Evolutionary conservation across 92 coral and sea anemone genomes (phyloP), one percentile per base, ranked within the genome.

Genomic region (Scolanthus callimorphus): DNA sequence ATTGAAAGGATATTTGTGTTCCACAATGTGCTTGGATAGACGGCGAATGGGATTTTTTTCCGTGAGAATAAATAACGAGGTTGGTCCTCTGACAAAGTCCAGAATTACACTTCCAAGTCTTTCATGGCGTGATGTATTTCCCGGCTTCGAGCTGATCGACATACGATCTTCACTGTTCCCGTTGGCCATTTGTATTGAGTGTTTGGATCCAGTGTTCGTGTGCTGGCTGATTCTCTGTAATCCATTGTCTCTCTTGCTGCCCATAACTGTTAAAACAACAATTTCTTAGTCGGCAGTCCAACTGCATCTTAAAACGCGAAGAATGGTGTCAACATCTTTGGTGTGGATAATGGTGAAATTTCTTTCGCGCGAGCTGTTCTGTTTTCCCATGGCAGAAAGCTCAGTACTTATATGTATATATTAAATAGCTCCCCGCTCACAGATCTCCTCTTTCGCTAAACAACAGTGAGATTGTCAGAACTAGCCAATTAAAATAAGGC

Each of bases 1-100:
- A n/a, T n/a, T n/a, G n/a, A 77, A 88, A 92, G 99, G 99, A 94
- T 94, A 94, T 89, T 86, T 94, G 27, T 91, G 87, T 23, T 80
- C 99, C 63, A 94, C 99, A 46, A 94, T 83, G 47, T 71, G 67
- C 25, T 71, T 85, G 8, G 97, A 90, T 25, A 83, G 66, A n/a
- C 72, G 70, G 6, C 99, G 92, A 15, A 79, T 47, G 3, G 83
- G 86, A 71, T 85, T 94, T 2, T 58, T 73, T 28, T 85, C 89
- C 3, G 96, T 77, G 21, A 94, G 66, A 49, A 95, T 86, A 49
- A 84, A 89, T 43, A 94, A 45, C 10, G 99, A 82, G 29, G 77
- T 48, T 17, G 85, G 81, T 26, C 73, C 76, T 49, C 62, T 59
- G n/a, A 76, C 84, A 19, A 61, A 66, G 15, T 76, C 74, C 38